Conservation (phyloP, 2,888 invertebrate species). For the Cephus sareptanus region DNA sequence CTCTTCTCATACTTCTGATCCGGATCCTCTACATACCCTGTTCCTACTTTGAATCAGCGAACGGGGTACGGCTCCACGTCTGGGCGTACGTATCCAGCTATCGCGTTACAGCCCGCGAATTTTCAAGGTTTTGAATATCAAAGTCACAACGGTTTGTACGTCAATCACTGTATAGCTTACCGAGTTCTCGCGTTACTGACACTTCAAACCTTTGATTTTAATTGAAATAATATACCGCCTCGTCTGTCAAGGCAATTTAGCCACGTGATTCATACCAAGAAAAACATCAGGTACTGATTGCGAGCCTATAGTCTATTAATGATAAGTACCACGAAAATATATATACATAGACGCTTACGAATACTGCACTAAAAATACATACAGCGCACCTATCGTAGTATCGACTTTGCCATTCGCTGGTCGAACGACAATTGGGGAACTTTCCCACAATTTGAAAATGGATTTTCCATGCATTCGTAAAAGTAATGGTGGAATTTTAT, state of each 20-base stretch:
- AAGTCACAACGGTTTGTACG: neutral
- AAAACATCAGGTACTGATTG: neutral
- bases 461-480: neutral
- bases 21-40: neutral
- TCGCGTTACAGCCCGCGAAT: constrained; percentile 1
- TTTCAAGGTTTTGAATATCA: constrained; percentile 17
- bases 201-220: neutral
- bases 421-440: neutral
- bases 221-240: neutral
- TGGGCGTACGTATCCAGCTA: neutral
- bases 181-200: constrained; percentile 7
- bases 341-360: neutral
- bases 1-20: neutral
- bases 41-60: neutral
- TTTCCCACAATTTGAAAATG: neutral
- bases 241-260: neutral
- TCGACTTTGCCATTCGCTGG: neutral
- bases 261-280: neutral
- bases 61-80: neutral
- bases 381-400: neutral
- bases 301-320: neutral
- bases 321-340: neutral
- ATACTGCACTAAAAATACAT: neutral
- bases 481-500: neutral
- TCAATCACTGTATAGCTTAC: constrained; percentile 5